Evolutionary conservation across 2,797 vertebrate species (phyloP).

Genomic region (Manis pentadactyla): DNA sequence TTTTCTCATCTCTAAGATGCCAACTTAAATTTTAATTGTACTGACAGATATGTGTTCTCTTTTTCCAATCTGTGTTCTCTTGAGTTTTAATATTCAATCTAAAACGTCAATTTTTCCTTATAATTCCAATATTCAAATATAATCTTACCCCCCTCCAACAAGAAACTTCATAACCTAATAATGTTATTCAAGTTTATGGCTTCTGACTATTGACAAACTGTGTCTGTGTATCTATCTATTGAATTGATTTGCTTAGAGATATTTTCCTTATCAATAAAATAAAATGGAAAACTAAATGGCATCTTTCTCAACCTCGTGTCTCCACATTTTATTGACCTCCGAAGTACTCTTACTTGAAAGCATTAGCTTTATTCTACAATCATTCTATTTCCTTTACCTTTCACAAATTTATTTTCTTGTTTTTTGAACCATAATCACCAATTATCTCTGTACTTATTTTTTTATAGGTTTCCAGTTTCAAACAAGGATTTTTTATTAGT

Average conservation of each 20-base stretch:
- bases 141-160: not conserved
- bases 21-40: constrained; percentile 24
- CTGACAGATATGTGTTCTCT: not conserved
- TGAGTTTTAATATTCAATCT: not conserved
- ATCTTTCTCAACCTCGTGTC: not conserved
- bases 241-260: not conserved
- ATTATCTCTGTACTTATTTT: not conserved
- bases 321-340: not conserved
- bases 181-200: not conserved
- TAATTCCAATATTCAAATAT: constrained; percentile 3
- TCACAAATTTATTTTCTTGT: not conserved
- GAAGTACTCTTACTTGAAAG: not conserved
- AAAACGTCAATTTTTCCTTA: not conserved
- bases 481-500: not conserved
- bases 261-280: not conserved
- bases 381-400: not conserved
- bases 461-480: not conserved
- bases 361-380: not conserved
- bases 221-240: not conserved
- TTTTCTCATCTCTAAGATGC: not conserved
- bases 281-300: not conserved
- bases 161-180: not conserved
- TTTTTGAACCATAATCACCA: not conserved
- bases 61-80: not conserved
- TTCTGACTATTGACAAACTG: not conserved